A percentile compares a stretch with the other conserved stretches of the same genome.
Evolutionary conservation across 2,797 vertebrate species (phyloP).

Genomic region (Cyclura pinguis): DNA sequence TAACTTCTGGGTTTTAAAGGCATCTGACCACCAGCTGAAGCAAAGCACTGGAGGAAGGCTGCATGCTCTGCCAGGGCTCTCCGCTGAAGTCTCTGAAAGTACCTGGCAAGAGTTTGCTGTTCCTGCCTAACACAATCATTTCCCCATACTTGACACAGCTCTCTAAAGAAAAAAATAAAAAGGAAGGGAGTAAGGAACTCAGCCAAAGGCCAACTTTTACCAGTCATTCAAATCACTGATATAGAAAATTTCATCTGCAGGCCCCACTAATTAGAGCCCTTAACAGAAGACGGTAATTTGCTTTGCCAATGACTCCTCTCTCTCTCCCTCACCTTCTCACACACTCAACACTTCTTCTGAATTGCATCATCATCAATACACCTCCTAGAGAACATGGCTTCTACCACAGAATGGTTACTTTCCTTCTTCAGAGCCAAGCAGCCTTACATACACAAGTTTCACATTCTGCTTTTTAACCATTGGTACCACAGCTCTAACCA

Average conservation of each 20-base stretch:
- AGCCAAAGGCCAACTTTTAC: slow-evolving; percentile 2
- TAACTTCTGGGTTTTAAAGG: background rate
- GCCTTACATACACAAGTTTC: background rate
- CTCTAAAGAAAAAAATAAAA: background rate
- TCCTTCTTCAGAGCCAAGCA: background rate
- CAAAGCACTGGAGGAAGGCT: background rate
- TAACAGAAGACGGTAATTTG: slow-evolving; percentile 31
- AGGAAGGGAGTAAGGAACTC: slow-evolving; percentile 1
- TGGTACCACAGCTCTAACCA: background rate
- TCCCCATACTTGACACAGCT: background rate
- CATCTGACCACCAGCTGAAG: background rate
- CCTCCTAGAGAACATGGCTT: background rate
- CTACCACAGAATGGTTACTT: background rate
- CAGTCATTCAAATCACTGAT: background rate
- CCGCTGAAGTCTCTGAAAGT: background rate
- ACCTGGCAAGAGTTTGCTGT: background rate
- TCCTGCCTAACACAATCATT: background rate
- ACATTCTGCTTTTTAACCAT: background rate
- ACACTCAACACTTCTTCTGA: slow-evolving; percentile 11
- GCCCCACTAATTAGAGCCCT: background rate
- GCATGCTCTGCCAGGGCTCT: background rate
- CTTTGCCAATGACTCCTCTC: background rate
- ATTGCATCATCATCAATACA: background rate
- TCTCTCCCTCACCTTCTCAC: background rate
- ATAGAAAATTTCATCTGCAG: slow-evolving; percentile 12